These are phyloP conservation scores for Tiliacea aurago DNA, from an alignment of 2,888 invertebrate genomes.

Conservation along the genomic window DNA sequence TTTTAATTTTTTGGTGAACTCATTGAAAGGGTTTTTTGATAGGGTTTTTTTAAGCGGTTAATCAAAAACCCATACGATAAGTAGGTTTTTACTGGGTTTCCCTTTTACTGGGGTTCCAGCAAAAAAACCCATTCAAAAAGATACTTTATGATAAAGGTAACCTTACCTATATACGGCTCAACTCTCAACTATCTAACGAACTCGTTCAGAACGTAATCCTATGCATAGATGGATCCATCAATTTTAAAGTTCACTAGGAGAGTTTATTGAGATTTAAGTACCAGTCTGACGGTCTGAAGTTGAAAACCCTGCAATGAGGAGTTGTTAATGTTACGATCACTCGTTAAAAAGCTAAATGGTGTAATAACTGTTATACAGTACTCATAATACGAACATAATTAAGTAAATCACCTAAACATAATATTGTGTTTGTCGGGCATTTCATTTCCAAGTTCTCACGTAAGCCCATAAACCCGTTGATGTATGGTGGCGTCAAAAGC, in stretches of 20 bases:
- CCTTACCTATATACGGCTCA: no score
- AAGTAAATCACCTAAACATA: slow-evolving; percentile 45
- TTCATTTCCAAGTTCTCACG: slow-evolving; percentile 66
- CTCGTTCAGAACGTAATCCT: not conserved
- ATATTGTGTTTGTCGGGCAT: slow-evolving; percentile 45
- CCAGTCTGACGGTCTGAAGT: not conserved
- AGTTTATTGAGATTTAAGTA: not conserved
- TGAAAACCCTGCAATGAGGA: not conserved
- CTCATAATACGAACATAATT: slow-evolving; percentile 38
- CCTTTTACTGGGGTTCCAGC: no score
- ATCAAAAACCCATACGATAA: no score
- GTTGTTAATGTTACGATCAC: slow-evolving; percentile 17
- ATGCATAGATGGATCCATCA: not conserved
- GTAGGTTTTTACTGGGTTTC: no score
- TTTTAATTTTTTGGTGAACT: no score
- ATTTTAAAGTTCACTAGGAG: not conserved
- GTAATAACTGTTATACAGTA: slow-evolving; percentile 42
- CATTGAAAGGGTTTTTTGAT: no score
- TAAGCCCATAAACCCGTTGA: slow-evolving; percentile 68
- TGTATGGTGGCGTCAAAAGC: slow-evolving; percentile 59
- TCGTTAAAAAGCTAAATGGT: slow-evolving; percentile 30
- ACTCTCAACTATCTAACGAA: no score
- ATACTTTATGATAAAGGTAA: no score
- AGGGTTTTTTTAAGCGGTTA: no score
- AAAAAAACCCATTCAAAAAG: no score